Conservation (phyloP, 2,113 vertebrate genomes). For the Rhombomys opimus region DNA sequence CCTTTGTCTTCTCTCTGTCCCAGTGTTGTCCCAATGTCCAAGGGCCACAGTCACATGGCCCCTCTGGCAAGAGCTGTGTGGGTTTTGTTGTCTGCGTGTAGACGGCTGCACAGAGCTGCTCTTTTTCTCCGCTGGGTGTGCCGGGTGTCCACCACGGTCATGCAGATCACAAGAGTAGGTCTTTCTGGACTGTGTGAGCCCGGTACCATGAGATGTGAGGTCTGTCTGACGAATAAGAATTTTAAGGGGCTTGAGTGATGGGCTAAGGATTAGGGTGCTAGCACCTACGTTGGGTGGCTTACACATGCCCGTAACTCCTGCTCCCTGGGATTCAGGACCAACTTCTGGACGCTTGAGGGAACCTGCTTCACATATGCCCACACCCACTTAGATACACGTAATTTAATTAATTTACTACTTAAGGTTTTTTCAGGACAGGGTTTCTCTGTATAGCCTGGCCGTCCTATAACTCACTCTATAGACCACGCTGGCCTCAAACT, state of each 20-base stretch:
- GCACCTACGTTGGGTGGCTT: neutral
- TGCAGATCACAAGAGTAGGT: neutral
- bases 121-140: accelerated
- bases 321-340: neutral
- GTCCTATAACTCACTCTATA: neutral
- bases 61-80: neutral
- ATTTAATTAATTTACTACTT: neutral
- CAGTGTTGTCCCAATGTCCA: neutral
- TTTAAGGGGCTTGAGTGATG: neutral
- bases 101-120: neutral
- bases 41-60: neutral
- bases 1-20: neutral
- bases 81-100: slow-evolving; percentile 17
- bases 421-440: neutral
- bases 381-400: neutral
- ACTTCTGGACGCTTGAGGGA: neutral
- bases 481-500: neutral
- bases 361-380: neutral
- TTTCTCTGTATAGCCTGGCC: neutral
- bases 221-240: neutral
- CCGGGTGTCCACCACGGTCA: neutral
- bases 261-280: neutral
- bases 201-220: neutral
- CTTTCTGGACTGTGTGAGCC: neutral
- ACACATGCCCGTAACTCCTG: neutral